phyloP scores from a whole-genome alignment of 2,113 vertebrate species.

The Fulmarus glacialis region DNA sequence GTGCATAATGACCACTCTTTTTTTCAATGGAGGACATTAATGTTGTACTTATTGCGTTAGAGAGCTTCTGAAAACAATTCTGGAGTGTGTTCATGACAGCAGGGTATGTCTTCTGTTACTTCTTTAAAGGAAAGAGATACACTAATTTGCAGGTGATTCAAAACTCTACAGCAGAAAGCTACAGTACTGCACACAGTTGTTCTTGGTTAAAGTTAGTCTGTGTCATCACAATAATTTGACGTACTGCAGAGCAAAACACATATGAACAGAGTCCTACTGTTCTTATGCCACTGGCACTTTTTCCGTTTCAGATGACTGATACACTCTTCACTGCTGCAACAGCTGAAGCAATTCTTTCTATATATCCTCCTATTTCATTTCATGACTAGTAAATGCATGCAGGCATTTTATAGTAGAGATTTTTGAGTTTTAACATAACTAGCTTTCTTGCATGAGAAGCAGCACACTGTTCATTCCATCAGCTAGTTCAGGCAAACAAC shows the following conservation, averaged over 20 bases:
- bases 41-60: neutral
- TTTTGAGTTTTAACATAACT: conserved; percentile 48
- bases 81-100: neutral
- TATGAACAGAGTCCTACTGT: conserved; percentile 12
- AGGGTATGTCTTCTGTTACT: neutral
- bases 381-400: neutral
- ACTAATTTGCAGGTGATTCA: conserved; percentile 31
- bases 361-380: conserved; percentile 23
- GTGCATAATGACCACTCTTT: neutral
- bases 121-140: neutral
- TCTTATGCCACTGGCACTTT: conserved; percentile 7
- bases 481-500: neutral
- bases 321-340: neutral
- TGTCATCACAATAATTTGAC: conserved; percentile 35
- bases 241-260: conserved; percentile 39
- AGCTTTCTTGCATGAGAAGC: conserved; percentile 12
- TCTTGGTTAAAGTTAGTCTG: neutral
- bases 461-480: neutral
- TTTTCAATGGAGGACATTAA: neutral
- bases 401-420: conserved; percentile 35
- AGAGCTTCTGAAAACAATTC: neutral
- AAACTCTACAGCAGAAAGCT: neutral
- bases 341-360: conserved; percentile 29
- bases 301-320: conserved; percentile 20
- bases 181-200: neutral